phyloP scores from a whole-genome alignment of 2,113 vertebrate species.

The Gnathonemus longibarbis region DNA sequence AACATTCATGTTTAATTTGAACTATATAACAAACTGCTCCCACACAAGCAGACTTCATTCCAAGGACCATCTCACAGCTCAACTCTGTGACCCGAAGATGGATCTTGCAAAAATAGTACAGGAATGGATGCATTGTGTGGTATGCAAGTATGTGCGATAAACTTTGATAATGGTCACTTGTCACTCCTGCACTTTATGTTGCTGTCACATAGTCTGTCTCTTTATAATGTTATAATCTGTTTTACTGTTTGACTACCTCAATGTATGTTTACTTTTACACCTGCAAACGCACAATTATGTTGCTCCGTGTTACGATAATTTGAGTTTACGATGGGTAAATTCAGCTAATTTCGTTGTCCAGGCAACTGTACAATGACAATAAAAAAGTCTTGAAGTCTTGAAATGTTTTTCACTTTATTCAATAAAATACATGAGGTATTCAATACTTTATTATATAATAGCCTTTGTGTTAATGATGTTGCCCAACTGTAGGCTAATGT shows the following conservation, averaged over 20 bases:
- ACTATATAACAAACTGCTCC: conserved; percentile 39
- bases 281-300: background rate
- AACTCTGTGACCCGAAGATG: background rate
- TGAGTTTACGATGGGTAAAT: background rate
- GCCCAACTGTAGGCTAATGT: background rate
- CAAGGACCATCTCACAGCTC: background rate
- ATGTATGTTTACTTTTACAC: background rate
- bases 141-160: background rate
- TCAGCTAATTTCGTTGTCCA: too few relatives aligned
- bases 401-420: background rate
- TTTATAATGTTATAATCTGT: background rate
- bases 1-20: conserved; percentile 51
- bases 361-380: too few relatives aligned
- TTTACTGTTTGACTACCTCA: background rate
- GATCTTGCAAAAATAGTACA: background rate
- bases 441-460: background rate
- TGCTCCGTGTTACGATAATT: background rate
- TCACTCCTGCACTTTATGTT: background rate
- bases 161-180: background rate
- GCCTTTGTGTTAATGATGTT: background rate
- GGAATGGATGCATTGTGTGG: background rate
- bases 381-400: too few relatives aligned
- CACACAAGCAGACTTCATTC: background rate
- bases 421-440: background rate
- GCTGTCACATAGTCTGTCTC: background rate